phyloP scores from a whole-genome alignment of 2,797 vertebrate genomes.

The Anguilla marmorata region DNA sequence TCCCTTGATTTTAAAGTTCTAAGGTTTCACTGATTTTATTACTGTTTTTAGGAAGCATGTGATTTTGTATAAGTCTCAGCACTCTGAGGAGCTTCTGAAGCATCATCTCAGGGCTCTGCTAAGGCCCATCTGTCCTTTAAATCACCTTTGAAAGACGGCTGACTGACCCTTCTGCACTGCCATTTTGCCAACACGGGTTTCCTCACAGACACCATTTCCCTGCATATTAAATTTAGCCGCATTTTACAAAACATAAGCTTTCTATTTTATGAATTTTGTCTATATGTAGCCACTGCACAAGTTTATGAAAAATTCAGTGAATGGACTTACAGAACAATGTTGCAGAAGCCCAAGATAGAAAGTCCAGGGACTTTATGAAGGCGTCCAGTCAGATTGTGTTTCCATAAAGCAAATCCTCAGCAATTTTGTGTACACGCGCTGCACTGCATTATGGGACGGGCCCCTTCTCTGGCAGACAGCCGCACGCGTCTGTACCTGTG shows the following conservation, averaged over 20 bases:
- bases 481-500: constrained; percentile 78
- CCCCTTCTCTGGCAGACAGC: not conserved
- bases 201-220: not conserved
- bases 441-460: not conserved
- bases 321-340: not conserved
- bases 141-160: not conserved
- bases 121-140: not conserved
- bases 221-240: not conserved
- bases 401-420: not conserved
- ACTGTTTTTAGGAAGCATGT: not conserved
- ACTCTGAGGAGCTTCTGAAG: not conserved
- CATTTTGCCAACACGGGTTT: not conserved
- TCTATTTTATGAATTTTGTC: not conserved
- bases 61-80: not conserved
- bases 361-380: not conserved
- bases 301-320: not conserved
- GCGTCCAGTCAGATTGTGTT: not conserved
- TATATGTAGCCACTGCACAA: not conserved
- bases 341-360: too few relatives aligned
- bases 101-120: not conserved
- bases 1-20: not conserved
- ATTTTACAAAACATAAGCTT: not conserved
- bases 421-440: not conserved
- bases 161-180: not conserved
- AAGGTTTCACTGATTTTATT: too few relatives aligned